phyloP scores from a whole-genome alignment of 35 echinoderm and acorn worm genomes.

The Anneissia japonica region DNA sequence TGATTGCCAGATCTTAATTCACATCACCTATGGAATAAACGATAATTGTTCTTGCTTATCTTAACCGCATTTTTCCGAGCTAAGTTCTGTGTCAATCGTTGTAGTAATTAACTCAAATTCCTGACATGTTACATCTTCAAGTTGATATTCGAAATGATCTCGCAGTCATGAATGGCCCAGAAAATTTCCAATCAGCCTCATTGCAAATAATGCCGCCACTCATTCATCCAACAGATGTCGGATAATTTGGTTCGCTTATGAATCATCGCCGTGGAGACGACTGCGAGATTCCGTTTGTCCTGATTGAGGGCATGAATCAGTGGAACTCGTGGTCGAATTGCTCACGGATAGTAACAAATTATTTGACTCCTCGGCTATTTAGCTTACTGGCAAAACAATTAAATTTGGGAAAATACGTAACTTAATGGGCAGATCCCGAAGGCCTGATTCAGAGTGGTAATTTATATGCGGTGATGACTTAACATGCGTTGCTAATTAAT shows the following conservation, averaged over 20 bases:
- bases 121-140: not conserved
- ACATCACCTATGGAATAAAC: not conserved
- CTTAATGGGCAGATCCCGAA: not conserved
- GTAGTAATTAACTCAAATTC: not conserved
- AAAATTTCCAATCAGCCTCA: not conserved
- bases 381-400: not conserved
- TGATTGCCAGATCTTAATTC: not conserved
- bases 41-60: not conserved
- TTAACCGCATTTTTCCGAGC: not conserved
- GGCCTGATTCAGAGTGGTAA: not conserved
- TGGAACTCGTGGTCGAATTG: not conserved
- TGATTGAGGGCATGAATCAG: not conserved
- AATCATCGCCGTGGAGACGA: not conserved
- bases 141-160: not conserved
- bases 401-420: not conserved
- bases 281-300: not conserved
- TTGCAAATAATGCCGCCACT: not conserved
- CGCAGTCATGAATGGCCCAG: not conserved
- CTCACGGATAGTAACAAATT: not conserved
- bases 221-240: not conserved
- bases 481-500: not conserved
- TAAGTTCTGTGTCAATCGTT: not conserved
- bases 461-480: not conserved
- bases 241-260: not conserved
- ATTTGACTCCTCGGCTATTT: not conserved